Percentiles rank a stretch among this genome's conserved stretches.
Evolutionary conservation across 2,113 vertebrate species (phyloP).

Genomic region (Esox niger): DNA sequence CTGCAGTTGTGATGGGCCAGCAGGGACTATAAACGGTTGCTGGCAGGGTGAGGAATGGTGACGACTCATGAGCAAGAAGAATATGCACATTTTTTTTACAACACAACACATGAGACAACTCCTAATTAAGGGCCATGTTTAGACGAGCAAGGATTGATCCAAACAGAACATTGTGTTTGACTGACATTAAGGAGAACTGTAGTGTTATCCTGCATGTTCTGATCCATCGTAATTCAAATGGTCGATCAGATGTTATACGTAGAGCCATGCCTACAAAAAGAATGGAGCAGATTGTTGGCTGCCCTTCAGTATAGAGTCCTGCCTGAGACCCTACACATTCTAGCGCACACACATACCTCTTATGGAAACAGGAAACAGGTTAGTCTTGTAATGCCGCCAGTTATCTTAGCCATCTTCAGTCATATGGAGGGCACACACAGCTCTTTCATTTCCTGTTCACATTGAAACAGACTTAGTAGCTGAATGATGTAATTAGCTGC

Average conservation of each 20-base stretch:
- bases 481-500: constrained; percentile 56
- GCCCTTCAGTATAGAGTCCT: not conserved
- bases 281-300: not conserved
- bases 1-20: not conserved
- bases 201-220: not conserved
- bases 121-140: not conserved
- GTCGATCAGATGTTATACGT: not conserved
- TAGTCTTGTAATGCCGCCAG: too few species aligned
- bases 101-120: not conserved
- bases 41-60: constrained; percentile 26
- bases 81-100: constrained; percentile 28
- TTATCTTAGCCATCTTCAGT: too few species aligned
- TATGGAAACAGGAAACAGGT: too few species aligned
- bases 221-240: too few species aligned
- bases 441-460: constrained; percentile 33
- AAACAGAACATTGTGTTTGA: not conserved
- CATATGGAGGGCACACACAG: constrained; percentile 50
- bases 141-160: not conserved
- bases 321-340: not conserved
- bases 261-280: not conserved
- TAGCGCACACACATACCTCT: too few species aligned
- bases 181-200: not conserved
- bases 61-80: constrained; percentile 35
- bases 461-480: constrained; percentile 28
- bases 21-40: constrained; percentile 62